These are phyloP conservation scores for Sthenelais limicola DNA, from an alignment of 2,888 invertebrate genomes.

Conservation along the genomic window DNA sequence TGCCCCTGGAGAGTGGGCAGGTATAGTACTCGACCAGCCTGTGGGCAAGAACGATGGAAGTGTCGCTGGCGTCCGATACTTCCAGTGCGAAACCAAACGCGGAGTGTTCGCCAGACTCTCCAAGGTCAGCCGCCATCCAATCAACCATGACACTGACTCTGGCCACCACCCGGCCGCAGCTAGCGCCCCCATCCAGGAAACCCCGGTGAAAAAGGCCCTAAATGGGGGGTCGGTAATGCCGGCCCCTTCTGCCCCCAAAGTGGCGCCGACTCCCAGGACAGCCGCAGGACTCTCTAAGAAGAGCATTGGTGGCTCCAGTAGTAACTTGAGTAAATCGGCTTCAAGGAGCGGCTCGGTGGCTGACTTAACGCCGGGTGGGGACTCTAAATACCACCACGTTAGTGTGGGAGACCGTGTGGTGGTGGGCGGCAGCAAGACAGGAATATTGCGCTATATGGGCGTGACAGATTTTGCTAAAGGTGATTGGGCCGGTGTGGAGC, in stretches of 20 bases:
- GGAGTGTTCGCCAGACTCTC: slow-evolving; percentile 77
- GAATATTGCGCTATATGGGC: slow-evolving; percentile 88
- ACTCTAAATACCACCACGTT: slow-evolving; percentile 40
- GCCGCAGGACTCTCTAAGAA: not conserved
- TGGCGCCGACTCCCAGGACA: not conserved
- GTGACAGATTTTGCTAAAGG: slow-evolving; percentile 92
- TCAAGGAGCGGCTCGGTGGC: slow-evolving; percentile 29
- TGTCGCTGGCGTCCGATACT: slow-evolving; percentile 70
- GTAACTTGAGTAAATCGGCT: slow-evolving; percentile 20
- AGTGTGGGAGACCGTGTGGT: slow-evolving; percentile 68
- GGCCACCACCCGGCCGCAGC: slow-evolving; percentile 23
- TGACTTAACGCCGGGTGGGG: slow-evolving; percentile 30
- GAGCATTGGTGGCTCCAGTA: slow-evolving; percentile 17
- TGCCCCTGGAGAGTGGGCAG: slow-evolving; percentile 72
- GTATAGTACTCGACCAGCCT: slow-evolving; percentile 70
- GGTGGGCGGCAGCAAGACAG: slow-evolving; percentile 80
- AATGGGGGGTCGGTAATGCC: slow-evolving; percentile 12
- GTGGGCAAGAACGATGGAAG: slow-evolving; percentile 73
- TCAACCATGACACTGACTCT: not conserved
- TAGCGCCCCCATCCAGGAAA: not conserved
- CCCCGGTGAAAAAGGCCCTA: slow-evolving; percentile 5
- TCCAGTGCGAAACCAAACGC: slow-evolving; percentile 71
- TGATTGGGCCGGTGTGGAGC: slow-evolving; percentile 95
- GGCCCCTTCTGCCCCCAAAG: slow-evolving; percentile 1
- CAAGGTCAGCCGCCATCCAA: slow-evolving; percentile 76